phyloP scores from a whole-genome alignment of 2,113 vertebrate species.

The Corydoras maculifer region DNA sequence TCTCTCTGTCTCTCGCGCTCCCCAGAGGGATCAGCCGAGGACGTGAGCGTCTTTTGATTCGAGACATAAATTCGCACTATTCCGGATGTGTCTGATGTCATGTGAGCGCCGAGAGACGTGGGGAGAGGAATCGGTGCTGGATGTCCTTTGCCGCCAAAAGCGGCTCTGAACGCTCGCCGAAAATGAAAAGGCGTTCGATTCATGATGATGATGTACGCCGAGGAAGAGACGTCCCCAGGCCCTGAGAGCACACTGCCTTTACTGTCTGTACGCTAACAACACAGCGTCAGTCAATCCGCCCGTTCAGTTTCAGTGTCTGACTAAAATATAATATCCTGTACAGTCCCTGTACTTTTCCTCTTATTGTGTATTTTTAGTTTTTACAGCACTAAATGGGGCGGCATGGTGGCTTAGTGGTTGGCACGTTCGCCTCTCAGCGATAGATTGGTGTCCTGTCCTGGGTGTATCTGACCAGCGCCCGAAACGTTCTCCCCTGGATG shows the following conservation, averaged over 20 bases:
- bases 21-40: slow-evolving; percentile 25
- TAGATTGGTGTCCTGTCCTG: too few relatives aligned
- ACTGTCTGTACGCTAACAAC: background rate
- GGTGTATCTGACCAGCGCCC: too few relatives aligned
- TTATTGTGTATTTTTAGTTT: too few relatives aligned
- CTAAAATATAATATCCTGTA: too few relatives aligned
- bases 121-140: slow-evolving; percentile 5
- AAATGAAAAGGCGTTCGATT: slow-evolving; percentile 3
- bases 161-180: background rate
- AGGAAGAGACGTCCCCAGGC: slow-evolving; percentile 1
- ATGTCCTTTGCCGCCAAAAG: slow-evolving; percentile 8
- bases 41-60: slow-evolving; percentile 29
- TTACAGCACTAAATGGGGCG: too few relatives aligned
- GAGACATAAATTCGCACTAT: slow-evolving; percentile 41
- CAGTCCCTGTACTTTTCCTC: too few relatives aligned
- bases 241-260: background rate
- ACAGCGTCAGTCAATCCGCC: background rate
- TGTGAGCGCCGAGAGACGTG: slow-evolving; percentile 23
- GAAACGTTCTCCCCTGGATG: too few relatives aligned
- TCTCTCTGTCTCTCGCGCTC: slow-evolving; percentile 13
- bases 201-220: slow-evolving; percentile 13
- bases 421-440: too few relatives aligned
- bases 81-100: slow-evolving; percentile 29
- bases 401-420: too few relatives aligned
- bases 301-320: background rate